A percentile compares a stretch with the other conserved stretches of the same genome.
Conservation (phyloP, 2,888 invertebrate genomes). For the Eupelmus urozonus region DNA sequence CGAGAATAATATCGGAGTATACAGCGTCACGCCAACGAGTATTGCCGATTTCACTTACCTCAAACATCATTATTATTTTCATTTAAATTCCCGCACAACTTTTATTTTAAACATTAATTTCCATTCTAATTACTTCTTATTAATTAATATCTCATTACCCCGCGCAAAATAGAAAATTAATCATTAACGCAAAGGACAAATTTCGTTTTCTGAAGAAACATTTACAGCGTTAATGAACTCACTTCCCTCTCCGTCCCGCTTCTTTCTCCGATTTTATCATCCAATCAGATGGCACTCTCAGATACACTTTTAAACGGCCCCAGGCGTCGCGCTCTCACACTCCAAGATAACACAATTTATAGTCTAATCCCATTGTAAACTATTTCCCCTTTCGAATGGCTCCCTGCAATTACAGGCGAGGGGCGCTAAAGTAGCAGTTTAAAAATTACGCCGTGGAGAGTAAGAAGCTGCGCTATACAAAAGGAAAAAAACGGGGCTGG, state of each 20-base stretch:
- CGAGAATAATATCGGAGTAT: no score
- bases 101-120: no score
- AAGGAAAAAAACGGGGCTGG: neutral
- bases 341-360: constrained; percentile 53
- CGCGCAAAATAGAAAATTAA: no score
- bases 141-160: no score
- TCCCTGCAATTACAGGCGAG: constrained; percentile 27
- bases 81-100: no score
- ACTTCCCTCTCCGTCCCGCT: neutral
- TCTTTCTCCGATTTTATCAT: constrained; percentile 22
- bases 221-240: constrained; percentile 38
- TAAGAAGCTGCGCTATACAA: neutral
- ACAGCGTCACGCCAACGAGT: no score
- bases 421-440: constrained; percentile 23
- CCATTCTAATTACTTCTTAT: no score
- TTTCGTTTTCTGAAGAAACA: constrained; percentile 15
- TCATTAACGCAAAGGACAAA: neutral
- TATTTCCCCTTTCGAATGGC: constrained; percentile 30
- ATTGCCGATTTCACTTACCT: no score
- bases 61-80: no score
- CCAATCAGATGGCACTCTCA: constrained; percentile 34
- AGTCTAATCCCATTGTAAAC: constrained; percentile 51
- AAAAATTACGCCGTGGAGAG: constrained; percentile 41
- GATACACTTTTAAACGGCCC: constrained; percentile 6
- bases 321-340: constrained; percentile 6